Evolutionary conservation across 2,797 vertebrate species (phyloP), one percentile per base, ranked within the genome.

Genomic region (Delichon dasypus): DNA sequence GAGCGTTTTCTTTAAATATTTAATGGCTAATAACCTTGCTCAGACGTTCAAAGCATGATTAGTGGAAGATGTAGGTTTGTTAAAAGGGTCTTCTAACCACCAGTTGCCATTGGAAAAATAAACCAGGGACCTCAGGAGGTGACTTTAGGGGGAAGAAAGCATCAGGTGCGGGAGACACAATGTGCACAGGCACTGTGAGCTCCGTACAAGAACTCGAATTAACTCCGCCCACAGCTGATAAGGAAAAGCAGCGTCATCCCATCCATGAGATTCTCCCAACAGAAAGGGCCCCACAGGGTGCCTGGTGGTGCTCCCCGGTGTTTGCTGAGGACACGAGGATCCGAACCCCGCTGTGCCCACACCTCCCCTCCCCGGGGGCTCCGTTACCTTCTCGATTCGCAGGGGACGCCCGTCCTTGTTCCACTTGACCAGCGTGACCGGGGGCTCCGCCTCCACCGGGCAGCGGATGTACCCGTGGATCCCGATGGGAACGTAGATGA

Each of bases 401-500:
- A 99, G 98, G 66, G 99, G 98, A 85, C 99, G 99, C 85, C 99
- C 99, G 6, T 99, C 99, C 97, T 99, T 99, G 97, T 99, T 99
- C 99, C 99, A 99, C 96, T 99, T 99, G 96, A 99, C 99, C 92
- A 98, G 98, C 7, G 97, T 99, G 90, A 99, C 99, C 1, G 99
- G 99, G 7, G 99, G 99, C 97, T 99, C 99, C 58, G 99, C 99
- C 36, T 99, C 99, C n/a, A 99, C 99, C 14, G 99, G 99, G 97
- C 99, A 99, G 96, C 99, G 99, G 97, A 99, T 99, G 93, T 99
- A 99, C 96, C 99, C 99, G 6, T 99, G 99, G 97, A 99, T 99
- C 97, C 99, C 99, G 91, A 99, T 98, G 72, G 99, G 99, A 94
- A 99, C 98, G 3, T 99, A 99, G 97, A 99, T 99, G 95, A 99